Evolutionary conservation across 1,140 invertebrate species (phyloP).

Genomic region (Centruroides sculpturatus): DNA sequence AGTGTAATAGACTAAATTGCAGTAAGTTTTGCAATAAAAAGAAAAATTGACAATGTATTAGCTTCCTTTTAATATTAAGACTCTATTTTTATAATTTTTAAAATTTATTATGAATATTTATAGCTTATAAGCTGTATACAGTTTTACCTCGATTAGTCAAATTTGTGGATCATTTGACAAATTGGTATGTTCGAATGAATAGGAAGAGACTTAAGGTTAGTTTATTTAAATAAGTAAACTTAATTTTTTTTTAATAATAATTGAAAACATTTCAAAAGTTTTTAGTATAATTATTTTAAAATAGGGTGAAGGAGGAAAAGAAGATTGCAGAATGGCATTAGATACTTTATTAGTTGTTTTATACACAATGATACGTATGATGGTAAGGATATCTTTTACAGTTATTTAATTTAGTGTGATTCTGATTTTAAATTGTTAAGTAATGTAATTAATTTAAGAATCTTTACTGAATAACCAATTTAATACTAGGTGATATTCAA

Average conservation of each 20-base stretch:
- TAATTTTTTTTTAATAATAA: background rate
- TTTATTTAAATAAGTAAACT: constrained; percentile 1
- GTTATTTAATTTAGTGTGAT: background rate
- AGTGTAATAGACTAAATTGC: no score
- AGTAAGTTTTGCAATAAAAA: no score
- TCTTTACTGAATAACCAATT: no score
- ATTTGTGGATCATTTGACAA: constrained; percentile 94
- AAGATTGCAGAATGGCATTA: constrained; percentile 69
- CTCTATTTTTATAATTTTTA: background rate
- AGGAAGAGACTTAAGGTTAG: constrained; percentile 61
- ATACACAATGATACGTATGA: constrained; percentile 74
- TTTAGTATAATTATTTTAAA: background rate
- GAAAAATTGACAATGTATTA: no score
- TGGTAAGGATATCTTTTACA: constrained; percentile 31
- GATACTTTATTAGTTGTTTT: constrained; percentile 79
- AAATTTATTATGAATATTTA: constrained; percentile 1
- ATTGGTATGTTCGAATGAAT: constrained; percentile 98
- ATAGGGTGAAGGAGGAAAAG: constrained; percentile 54
- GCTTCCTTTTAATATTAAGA: no score
- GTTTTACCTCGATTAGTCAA: constrained; percentile 86
- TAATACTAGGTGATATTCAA: no score
- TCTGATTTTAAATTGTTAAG: background rate
- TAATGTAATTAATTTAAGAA: no score
- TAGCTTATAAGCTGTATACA: constrained; percentile 82
- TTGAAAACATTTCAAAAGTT: no score